Evolutionary conservation across 2,888 invertebrate species (phyloP), one percentile per base, ranked within the genome.

Genomic region (Lottia scabra): DNA sequence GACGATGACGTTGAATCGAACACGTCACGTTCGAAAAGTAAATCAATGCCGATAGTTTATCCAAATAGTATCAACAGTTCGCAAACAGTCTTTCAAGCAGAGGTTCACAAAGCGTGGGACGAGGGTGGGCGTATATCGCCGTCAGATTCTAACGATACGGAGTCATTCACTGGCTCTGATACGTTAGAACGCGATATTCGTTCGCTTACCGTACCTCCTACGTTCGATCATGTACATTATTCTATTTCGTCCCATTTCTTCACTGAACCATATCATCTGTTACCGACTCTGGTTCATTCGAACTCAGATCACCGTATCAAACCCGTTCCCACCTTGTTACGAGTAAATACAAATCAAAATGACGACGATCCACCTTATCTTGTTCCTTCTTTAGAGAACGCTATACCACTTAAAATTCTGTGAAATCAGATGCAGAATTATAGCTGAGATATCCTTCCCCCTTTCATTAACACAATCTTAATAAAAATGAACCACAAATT

Each of bases 91-190:
- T 81, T 84, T 64, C 81, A 84, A 62, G 86, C 83, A 1, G 86
- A 86, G 68, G 84, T 86, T 23, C 85, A 86, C 65, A 84, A 85
- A 71, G 86, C 83, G 48, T 86, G 86, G 86, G 83, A 81, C 16
- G 72, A 66, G 26, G 23, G 63, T 65, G 56, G 69, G 19, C 67
- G 75, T 62, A 67, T 66, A 4, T 71, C 73, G 1, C 65, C 70
- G 4, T 74, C 78, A 10, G 63, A 73, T 30, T 74, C 72, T 12
- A 68, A 72, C 1, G 75, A 74, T 63, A 67, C 72, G 5, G 75
- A 62, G 38, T 74, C 67, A 23, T 44, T 27, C 68, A 68, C 56
- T n/a, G 73, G 64, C 15, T 74, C 72, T 5, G 78, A 78, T 38
- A 74, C 76, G 56, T 71, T 84, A 30, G 83, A 86, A 67, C 73